Base-by-base conservation (phyloP, 2,888 invertebrate genomes). In the Cataglyphis cursor region DNA sequence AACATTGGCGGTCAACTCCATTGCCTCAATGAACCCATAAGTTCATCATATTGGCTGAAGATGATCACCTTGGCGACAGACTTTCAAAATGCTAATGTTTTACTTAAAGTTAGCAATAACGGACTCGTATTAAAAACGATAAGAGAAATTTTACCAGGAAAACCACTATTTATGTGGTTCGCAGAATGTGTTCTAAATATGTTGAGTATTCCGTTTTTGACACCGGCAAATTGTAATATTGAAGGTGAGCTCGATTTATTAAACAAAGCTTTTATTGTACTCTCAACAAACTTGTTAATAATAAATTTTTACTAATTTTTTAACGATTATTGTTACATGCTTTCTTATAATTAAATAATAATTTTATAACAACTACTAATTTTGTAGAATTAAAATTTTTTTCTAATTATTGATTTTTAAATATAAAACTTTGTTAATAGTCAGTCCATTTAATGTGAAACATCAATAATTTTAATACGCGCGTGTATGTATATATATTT, bases 151-250 rank as follows among this genome's bases (percentile, higher is more conserved):
- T 95, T 95, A 65, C 95, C 96, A 1, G 97, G 97, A 51, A 97
- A 97, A 83, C 97, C 97, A 90, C 95, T 98, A 68, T 95, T 96
- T 44, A 96, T 98, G 90, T 99, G 99, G 99, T 98, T 98, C 94
- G 97, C 97, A 9, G 97, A 97, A 89, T 96, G 97, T 86, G 95
- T 98, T 84, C 95, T 97, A 18, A 96, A 97, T 0, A 96, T 97
- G 74, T 95, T 97, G 92, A 96, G 96, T 82, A 97, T 99, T 94
- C 98, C 98, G 0, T 97, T 98, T 94, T 95, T 98, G 15, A 96
- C 97, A 21, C 97, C 97, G 0, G 1, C 41, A 24, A 80, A 80
- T 35, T 95, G 95, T 5, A 97, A 99, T 93, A 98, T 99, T 86
- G 96, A 96, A 96, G 98, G 98, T 15, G 38, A 31, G 3, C 3